Conservation (phyloP, 35 echinoderm and acorn worm genomes). For the Ophiothrix spiculata region DNA sequence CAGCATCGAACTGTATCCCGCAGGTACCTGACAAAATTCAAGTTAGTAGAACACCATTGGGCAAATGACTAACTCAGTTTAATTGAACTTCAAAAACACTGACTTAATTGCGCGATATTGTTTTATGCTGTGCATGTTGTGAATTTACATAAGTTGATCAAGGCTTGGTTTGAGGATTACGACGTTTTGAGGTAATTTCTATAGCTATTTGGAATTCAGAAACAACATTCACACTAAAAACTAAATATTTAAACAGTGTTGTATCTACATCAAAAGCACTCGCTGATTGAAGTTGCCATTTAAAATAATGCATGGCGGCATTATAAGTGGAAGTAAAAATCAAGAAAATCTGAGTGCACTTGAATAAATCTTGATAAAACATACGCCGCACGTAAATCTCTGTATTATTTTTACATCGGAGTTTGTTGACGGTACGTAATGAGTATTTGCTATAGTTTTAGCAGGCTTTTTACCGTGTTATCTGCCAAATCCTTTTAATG, state of each 20-base stretch:
- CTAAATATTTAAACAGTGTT: not conserved
- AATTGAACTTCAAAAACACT: too few species aligned
- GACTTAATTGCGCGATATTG: too few species aligned
- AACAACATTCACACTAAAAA: not conserved
- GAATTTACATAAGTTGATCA: too few species aligned
- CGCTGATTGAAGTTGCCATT: not conserved
- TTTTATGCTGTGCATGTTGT: too few species aligned
- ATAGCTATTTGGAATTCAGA: not conserved
- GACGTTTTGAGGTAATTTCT: not conserved
- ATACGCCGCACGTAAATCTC: not conserved
- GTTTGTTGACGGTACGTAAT: not conserved
- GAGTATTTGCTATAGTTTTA: constrained; percentile 6
- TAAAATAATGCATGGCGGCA: too few species aligned
- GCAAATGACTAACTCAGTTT: not conserved
- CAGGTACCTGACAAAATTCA: not conserved
- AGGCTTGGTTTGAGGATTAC: not conserved
- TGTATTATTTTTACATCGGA: not conserved
- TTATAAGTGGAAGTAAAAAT: not conserved
- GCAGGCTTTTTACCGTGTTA: not conserved
- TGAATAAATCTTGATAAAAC: not conserved
- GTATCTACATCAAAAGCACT: not conserved
- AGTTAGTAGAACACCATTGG: not conserved
- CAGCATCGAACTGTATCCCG: not conserved
- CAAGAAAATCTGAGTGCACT: not conserved
- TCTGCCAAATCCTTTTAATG: constrained; percentile 3